Evolutionary conservation across 2,113 vertebrate genomes (phyloP).

Genomic region (Ceyx margarethae): DNA sequence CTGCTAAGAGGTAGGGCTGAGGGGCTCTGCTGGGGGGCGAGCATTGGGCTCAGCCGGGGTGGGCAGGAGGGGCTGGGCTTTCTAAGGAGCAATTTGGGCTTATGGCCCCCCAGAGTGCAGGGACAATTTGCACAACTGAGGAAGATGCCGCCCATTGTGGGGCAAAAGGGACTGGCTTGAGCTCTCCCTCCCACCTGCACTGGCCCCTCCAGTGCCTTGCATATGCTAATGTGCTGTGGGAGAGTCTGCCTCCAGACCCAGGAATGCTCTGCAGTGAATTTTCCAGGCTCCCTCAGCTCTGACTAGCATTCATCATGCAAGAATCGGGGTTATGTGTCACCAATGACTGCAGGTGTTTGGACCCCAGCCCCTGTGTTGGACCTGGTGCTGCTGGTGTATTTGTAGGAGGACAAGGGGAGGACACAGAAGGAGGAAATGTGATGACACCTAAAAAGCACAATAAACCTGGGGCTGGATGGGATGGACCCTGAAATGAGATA

Average conservation of each 20-base stretch:
- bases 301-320: not conserved
- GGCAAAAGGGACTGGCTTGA: not conserved
- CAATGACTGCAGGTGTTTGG: fast-evolving
- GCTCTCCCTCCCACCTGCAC: constrained; percentile 13
- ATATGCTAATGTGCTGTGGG: constrained; percentile 10
- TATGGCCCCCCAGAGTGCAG: not conserved
- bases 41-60: not conserved
- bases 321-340: not conserved
- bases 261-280: not conserved
- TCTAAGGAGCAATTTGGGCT: not conserved
- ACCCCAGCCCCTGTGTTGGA: not conserved
- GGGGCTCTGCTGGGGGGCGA: not conserved
- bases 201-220: not conserved
- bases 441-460: not conserved
- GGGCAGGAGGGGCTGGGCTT: not conserved
- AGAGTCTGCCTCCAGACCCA: not conserved
- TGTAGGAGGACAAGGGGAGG: not conserved
- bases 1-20: fast-evolving
- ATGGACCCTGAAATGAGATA: not conserved
- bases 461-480: not conserved
- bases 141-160: constrained; percentile 15
- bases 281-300: not conserved
- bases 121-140: constrained; percentile 55
- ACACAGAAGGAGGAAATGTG: not conserved
- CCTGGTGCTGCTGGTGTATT: not conserved